Conservation (phyloP, 2,113 vertebrate species). For the Ginglymostoma cirratum region DNA sequence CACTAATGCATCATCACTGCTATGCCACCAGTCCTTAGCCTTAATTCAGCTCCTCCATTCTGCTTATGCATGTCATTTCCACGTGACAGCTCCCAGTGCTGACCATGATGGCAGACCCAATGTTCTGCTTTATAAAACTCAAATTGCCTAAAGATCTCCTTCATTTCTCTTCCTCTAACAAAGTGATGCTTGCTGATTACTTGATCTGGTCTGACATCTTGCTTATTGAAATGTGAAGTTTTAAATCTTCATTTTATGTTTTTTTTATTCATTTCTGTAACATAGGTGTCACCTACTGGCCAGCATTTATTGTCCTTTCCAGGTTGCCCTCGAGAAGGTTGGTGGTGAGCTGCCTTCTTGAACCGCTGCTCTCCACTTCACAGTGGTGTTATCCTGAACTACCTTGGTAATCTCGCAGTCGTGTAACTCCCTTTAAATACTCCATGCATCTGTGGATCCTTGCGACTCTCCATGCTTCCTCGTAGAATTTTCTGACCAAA, state of each 20-base stretch:
- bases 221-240: neutral
- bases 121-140: neutral
- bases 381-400: neutral
- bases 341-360: too few species aligned
- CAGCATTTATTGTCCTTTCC: too few species aligned
- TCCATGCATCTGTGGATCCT: neutral
- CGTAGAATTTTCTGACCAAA: neutral
- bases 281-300: too few species aligned
- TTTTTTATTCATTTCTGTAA: too few species aligned
- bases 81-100: neutral
- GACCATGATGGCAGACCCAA: neutral
- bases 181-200: neutral
- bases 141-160: neutral
- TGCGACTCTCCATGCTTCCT: neutral
- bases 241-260: neutral
- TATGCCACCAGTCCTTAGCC: neutral
- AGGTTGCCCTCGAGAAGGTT: too few species aligned
- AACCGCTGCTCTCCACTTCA: too few species aligned
- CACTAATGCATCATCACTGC: neutral
- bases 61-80: neutral
- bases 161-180: neutral
- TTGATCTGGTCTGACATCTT: neutral
- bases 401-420: neutral
- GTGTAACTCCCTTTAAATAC: neutral
- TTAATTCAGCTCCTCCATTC: neutral